Base-by-base conservation (phyloP, 2,888 invertebrate species). In the Acronicta alni region DNA sequence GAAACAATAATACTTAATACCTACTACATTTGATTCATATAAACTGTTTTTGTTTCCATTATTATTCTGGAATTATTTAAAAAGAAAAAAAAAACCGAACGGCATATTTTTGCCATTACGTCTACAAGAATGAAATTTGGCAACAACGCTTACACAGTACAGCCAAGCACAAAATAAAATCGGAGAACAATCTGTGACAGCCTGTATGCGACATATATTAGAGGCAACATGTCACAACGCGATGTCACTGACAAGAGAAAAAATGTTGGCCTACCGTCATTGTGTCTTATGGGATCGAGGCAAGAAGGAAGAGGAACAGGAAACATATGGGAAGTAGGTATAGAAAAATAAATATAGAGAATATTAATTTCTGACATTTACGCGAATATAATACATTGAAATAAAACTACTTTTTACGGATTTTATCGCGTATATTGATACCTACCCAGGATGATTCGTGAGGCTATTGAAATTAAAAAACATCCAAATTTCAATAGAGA, bases 81-180 rank as follows among this genome's bases (percentile, higher is more conserved):
- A 32, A 14, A 32, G 8, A 8, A 30, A 30, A n/a, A 30, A 12
- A 30, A 30, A 7, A 30, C 12, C 9, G 39, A 60, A 48, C 26
- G 16, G 3, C 0, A 58, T 44, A 20, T 35, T 23, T 6, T 32
- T 0, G 15, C 12, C 10, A 20, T 8, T 30, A 14, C 8, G 35
- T n/a, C 14, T 35, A n/a, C 14, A 43, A 14, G 43, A 51, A 68
- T 26, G 44, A 47, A 42, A 12, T 8, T 12, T 20, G 32, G 46
- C 15, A 43, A 12, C n/a, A 63, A 30, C 18, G 10, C 26, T 30
- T 23, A n/a, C 32, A 43, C 54, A 54, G 30, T 54, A 54, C 20
- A 48, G 30, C 10, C 37, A n/a, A 69, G 32, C 37, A 53, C 42
- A 56, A 66, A 66, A 70, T 56, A 57, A 65, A 51, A 70, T 51